Evolutionary conservation across 2,888 invertebrate genomes (phyloP).

Genomic region (Aethes cnicana): DNA sequence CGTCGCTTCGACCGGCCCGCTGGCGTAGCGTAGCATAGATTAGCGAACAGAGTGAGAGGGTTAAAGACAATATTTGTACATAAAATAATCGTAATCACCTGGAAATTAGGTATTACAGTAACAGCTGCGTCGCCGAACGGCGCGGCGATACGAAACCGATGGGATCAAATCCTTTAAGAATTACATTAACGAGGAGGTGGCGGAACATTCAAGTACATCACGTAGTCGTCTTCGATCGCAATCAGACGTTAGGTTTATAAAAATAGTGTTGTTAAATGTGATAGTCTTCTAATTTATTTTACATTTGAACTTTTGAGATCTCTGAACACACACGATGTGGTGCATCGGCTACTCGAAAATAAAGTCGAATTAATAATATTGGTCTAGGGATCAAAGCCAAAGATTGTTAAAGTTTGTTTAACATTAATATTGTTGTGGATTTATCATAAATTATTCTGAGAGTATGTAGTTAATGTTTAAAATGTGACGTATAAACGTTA

Average conservation of each 20-base stretch:
- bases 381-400: conserved; percentile 93
- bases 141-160: conserved; percentile 78
- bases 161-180: conserved; percentile 84
- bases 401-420: conserved; percentile 87
- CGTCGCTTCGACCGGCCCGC: conserved; percentile 72
- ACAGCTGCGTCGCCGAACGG: conserved; percentile 48
- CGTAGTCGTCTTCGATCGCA: conserved; percentile 70
- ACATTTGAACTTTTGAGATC: conserved; percentile 71
- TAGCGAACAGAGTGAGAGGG: conserved; percentile 82
- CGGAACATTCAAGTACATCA: conserved; percentile 72
- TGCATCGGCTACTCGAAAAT: conserved; percentile 68
- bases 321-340: conserved; percentile 66
- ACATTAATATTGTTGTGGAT: conserved; percentile 80
- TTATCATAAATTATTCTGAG: conserved; percentile 80
- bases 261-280: conserved; percentile 81
- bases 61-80: conserved; percentile 84
- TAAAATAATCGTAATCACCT: conserved; percentile 79
- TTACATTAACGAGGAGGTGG: conserved; percentile 72
- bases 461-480: conserved; percentile 68
- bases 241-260: conserved; percentile 77
- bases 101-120: conserved; percentile 74
- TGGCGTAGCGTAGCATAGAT: conserved; percentile 77
- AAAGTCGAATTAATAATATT: conserved; percentile 80
- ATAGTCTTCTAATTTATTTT: conserved; percentile 80
- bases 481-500: conserved; percentile 64